Evolutionary conservation across 2,113 vertebrate species (phyloP), one percentile per base, ranked within the genome.

Genomic region (Delphinapterus leucas): DNA sequence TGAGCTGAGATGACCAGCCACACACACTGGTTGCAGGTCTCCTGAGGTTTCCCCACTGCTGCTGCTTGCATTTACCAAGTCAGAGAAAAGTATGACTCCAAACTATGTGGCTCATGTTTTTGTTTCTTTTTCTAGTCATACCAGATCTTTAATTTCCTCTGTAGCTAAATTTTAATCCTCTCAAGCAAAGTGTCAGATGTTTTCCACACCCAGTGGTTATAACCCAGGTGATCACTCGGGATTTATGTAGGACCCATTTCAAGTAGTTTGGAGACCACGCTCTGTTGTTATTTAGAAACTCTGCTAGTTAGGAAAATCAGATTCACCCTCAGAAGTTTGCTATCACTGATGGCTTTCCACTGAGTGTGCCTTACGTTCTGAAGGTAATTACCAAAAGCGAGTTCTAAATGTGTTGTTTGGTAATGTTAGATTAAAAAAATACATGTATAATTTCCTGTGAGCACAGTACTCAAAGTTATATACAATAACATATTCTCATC

Each of bases 301-400:
- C 49, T 65, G 44, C 65, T 70, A 26, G 18, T 84, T 67, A 58
- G 67, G n/a, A 95, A 93, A 73, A 33, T 73, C 8, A 33, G 3
- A 49, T 79, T 94, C 33, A 38, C 21, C 33, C 49, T 83, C 55
- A 60, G n/a, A 87, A 47, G 21, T 86, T n/a, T 68, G 23, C 17
- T 63, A 0, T 53, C 70, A 38, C 8, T 47, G 33, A 36, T 49
- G 25, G 18, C 20, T 28, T 91, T 67, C 63, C 13, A 12, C 6
- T 18, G 14, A 90, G 21, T 41, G 0, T 88, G 38, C 47, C 74
- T 87, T 82, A 41, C 67, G 6, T 84, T 65, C 47, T 47, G 71
- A 95, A 82, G 28, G 44, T 76, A 53, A 76, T 67, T 90, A 53
- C 14, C 38, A 26, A 88, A 83, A 86, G 87, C 44, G 25, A 74